These are phyloP conservation scores for Apteryx owenii DNA, from an alignment of 2,113 vertebrate species.

Conservation along the genomic window DNA sequence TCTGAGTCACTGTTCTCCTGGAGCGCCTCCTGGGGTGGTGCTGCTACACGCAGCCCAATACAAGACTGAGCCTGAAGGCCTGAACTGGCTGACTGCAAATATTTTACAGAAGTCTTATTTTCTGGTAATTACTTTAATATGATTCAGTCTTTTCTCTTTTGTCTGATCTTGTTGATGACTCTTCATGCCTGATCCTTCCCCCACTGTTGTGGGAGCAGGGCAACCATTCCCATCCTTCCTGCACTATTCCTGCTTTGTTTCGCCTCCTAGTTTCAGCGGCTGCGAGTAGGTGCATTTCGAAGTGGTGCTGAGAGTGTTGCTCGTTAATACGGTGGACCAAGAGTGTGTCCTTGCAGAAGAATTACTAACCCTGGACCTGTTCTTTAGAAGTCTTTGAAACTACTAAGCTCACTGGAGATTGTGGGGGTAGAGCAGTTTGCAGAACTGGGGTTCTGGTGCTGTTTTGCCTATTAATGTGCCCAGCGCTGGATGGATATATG, in stretches of 20 bases:
- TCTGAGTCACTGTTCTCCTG: conserved; percentile 41
- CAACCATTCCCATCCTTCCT: neutral
- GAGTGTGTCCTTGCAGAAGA: neutral
- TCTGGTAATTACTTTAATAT: conserved; percentile 63
- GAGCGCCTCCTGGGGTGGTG: conserved; percentile 46
- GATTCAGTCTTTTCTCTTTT: conserved; percentile 68
- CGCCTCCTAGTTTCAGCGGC: neutral
- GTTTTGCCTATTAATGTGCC: neutral
- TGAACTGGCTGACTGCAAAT: neutral
- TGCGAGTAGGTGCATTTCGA: neutral
- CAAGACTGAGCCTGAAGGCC: conserved; percentile 63
- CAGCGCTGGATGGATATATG: neutral
- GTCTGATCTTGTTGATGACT: conserved; percentile 60
- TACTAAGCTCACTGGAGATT: neutral
- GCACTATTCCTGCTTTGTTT: neutral
- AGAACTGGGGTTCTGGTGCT: neutral
- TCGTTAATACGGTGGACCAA: neutral
- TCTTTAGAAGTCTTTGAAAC: neutral
- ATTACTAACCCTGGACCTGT: neutral
- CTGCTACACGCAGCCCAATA: neutral
- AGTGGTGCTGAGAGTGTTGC: neutral
- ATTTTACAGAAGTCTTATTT: conserved; percentile 60
- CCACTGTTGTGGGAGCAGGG: neutral
- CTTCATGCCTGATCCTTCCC: conserved; percentile 4
- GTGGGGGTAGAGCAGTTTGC: neutral